Evolutionary conservation across 2,888 invertebrate species (phyloP), one percentile per base, ranked within the genome.

Genomic region (Julus scandinavius): DNA sequence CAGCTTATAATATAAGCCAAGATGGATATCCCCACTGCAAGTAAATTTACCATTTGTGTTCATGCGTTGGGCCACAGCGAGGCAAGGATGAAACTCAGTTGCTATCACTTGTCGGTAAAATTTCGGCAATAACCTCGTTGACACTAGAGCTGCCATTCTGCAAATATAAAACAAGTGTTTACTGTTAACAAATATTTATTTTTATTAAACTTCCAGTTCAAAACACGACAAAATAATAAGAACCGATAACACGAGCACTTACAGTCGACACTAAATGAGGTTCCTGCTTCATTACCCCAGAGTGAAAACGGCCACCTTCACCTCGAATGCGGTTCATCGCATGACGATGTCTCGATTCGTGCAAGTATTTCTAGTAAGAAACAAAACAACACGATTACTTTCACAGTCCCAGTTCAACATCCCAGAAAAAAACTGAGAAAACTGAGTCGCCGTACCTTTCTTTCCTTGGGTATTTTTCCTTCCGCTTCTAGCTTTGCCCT

Each of bases 241-340:
- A n/a, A n/a, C n/a, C n/a, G n/a, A n/a, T n/a, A n/a, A n/a, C n/a
- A n/a, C n/a, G n/a, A n/a, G 11, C 83, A 85, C 41, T 41, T 40
- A 85, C 85, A 1, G 85, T 85, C 2, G 72, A 72, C 20, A 85
- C 85, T 41, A 85, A 85, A 49, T 45, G 41, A 63, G 85, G 54
- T 54, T 88, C 88, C 50, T 87, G 50, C 83, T 89, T 89, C 50
- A 89, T 89, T 6, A 93, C 94, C 50, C 95, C 95, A 0, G 97
- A 96, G 92, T 97, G 97, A 92, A 99, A 99, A 90, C 99, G 94
- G 5, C 99, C 99, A 20, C 99, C 99, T 93, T 98, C 98, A 0
- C 99, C 99, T 88, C 99, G 95, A 91, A 97, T 96, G 91, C 99
- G 94, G 92, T 99, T 99, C 97, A 99, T 98, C 0, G 99, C 99